Evolutionary conservation across 2,113 vertebrate genomes (phyloP), one percentile per base, ranked within the genome.

Genomic region (Stigmatopora nigra): DNA sequence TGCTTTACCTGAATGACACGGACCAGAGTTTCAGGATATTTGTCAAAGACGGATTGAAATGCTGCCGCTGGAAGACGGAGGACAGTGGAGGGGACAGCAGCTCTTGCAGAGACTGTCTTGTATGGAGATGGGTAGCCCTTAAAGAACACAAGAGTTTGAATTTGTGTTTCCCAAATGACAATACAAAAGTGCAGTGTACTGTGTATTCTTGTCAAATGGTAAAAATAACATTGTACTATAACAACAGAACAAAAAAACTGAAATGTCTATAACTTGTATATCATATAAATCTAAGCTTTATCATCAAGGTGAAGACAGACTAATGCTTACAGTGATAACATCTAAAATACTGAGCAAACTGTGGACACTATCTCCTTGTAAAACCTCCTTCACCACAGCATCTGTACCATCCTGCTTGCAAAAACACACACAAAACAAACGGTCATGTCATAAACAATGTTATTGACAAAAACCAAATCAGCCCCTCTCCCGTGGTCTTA

Each of bases 261-360:
- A 19, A 41, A 41, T 41, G 38, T 41, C 9, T 3, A 60, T 53
- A 4, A 44, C 22, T 25, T 51, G 9, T 31, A 60, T 14, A 38
- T 52, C 7, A 52, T 20, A 20, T 19, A 52, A 9, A 52, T 9
- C 19, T 20, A 13, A 52, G 9, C 19, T 12, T 5, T 12, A 12
- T n/a, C 19, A 2, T 52, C 8, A 20, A 52, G 7, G 19, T 3
- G 20, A 10, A 20, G 48, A 15, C 31, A 13, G 5, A 57, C 14
- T 7, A 36, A 56, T 16, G 88, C 93, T 80, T 85, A 98, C 95
- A 0, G 94, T 98, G 84, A 97, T 96, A 65, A 92, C 89, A 2
- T 97, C 96, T 1, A 98, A 86, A 61, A 98, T 95, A 75, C 95
- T 97, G 75, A 98, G 94, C 22, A 96, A 88, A 75, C 96, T 98